Evolutionary conservation across 2,113 vertebrate genomes (phyloP).

Genomic region (Chiloscyllium plagiosum): DNA sequence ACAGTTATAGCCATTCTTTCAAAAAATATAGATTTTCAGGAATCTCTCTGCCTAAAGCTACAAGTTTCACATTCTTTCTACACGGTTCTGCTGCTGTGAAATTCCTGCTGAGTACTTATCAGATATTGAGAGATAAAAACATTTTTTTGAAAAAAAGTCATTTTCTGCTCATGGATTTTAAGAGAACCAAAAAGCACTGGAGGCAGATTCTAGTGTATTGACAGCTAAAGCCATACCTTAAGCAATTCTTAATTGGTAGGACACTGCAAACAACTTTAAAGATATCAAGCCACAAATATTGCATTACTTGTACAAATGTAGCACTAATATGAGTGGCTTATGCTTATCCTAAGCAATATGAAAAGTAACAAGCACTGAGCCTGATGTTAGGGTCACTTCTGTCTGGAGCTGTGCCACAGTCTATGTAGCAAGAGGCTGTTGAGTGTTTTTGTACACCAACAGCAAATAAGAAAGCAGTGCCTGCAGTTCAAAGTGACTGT

Average conservation of each 20-base stretch:
- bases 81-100: not conserved
- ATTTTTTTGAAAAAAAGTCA: not conserved
- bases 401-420: not conserved
- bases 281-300: not conserved
- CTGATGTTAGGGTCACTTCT: too few relatives aligned
- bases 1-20: not conserved
- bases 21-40: not conserved
- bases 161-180: not conserved
- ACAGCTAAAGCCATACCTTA: not conserved
- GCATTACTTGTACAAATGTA: not conserved
- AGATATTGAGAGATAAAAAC: not conserved
- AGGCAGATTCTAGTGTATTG: not conserved
- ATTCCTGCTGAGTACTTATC: not conserved
- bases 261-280: not conserved
- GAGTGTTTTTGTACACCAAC: not conserved
- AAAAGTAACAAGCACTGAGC: not conserved
- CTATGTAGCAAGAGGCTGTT: not conserved
- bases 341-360: not conserved
- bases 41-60: not conserved
- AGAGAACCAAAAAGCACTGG: not conserved
- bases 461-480: not conserved
- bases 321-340: not conserved
- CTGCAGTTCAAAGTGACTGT: constrained; percentile 6
- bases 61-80: not conserved
- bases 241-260: not conserved